Conservation (phyloP, 2,113 vertebrate species). For the Sebastes schlegelii region DNA sequence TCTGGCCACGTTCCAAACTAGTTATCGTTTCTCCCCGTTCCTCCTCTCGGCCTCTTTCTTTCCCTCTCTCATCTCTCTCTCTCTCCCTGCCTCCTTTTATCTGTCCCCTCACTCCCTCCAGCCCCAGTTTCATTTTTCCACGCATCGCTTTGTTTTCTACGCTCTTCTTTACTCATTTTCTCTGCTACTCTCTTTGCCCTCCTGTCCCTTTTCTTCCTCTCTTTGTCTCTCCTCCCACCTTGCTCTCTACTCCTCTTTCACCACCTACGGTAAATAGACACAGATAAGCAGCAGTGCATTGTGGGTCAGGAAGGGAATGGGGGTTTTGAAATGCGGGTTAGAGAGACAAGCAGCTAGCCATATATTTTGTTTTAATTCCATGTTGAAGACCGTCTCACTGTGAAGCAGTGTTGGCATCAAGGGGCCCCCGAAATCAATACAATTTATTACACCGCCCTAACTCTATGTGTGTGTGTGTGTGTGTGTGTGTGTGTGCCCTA, state of each 20-base stretch:
- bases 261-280: conserved; percentile 37
- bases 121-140: conserved; percentile 57
- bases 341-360: conserved; percentile 36
- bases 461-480: conserved; percentile 30
- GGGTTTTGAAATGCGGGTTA: conserved; percentile 27
- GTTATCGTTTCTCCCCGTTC: conserved; percentile 70
- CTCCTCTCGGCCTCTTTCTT: conserved; percentile 61
- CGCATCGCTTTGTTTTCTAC: conserved; percentile 42
- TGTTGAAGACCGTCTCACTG: conserved; percentile 75
- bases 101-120: conserved; percentile 51
- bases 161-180: conserved; percentile 17
- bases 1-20: conserved; percentile 75
- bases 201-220: background rate
- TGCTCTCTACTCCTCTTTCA: conserved; percentile 6
- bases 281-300: conserved; percentile 60
- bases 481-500: conserved; percentile 37
- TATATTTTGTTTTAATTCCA: conserved; percentile 90
- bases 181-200: conserved; percentile 14
- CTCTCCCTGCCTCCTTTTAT: conserved; percentile 72
- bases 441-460: conserved; percentile 85
- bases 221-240: conserved; percentile 7
- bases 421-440: conserved; percentile 85
- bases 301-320: conserved; percentile 44
- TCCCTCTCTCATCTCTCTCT: conserved; percentile 73
- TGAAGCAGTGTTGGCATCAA: conserved; percentile 77